phyloP scores from a whole-genome alignment of 2,113 vertebrate genomes.

The Forbesichthys papilliferus region DNA sequence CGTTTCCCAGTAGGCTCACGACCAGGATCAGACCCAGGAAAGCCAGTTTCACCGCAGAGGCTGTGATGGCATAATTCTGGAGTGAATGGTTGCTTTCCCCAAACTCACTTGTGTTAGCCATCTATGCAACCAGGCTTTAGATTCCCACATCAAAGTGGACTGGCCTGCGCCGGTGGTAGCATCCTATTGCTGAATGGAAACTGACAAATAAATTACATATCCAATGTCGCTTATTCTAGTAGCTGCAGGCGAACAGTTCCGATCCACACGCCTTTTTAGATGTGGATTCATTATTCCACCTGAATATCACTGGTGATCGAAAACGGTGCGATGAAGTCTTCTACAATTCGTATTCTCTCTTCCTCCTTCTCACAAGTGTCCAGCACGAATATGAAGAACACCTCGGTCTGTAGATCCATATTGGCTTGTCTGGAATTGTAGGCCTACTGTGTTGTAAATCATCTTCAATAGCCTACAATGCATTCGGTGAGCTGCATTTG shows the following conservation, averaged over 20 bases:
- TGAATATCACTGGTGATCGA: constrained; percentile 29
- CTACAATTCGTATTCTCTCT: constrained; percentile 42
- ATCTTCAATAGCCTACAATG: constrained; percentile 19
- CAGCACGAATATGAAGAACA: constrained; percentile 2
- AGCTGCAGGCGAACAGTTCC: background rate
- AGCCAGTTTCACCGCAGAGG: constrained; percentile 86
- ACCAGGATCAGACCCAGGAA: constrained; percentile 88
- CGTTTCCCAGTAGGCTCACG: constrained; percentile 89
- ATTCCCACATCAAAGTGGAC: constrained; percentile 65
- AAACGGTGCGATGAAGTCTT: constrained; percentile 22
- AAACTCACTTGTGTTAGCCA: constrained; percentile 88
- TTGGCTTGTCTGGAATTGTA: constrained; percentile 3
- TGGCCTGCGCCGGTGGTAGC: constrained; percentile 13
- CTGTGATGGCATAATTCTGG: constrained; percentile 80
- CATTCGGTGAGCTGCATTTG: constrained; percentile 17
- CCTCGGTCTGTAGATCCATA: background rate
- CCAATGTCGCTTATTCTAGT: background rate
- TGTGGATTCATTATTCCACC: constrained; percentile 18
- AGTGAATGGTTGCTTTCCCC: constrained; percentile 83
- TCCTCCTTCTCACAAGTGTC: constrained; percentile 60
- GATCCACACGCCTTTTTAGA: background rate
- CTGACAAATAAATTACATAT: background rate
- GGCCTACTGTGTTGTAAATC: constrained; percentile 1
- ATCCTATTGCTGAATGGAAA: constrained; percentile 12
- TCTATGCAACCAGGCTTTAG: constrained; percentile 67